Conservation (phyloP, 2,113 vertebrate genomes). For the human (Homo sapiens) region DNA sequence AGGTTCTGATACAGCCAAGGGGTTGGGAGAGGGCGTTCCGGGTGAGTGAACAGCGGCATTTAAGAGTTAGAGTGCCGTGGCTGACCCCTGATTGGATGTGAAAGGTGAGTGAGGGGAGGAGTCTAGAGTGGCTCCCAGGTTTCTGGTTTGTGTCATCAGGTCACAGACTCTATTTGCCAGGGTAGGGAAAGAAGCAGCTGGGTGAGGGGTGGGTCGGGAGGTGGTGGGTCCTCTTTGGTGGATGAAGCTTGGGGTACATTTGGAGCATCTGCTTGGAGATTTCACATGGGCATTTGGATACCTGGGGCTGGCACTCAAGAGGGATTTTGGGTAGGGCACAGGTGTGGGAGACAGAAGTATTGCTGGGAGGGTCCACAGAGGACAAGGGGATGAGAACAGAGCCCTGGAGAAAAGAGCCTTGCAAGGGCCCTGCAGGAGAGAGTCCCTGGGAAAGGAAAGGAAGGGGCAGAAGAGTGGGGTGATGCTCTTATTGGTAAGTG, state of each 20-base stretch:
- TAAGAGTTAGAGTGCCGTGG: fast-evolving
- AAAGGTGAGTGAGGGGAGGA: not conserved
- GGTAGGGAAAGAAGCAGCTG: fast-evolving
- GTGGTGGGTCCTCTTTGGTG: not conserved
- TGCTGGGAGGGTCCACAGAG: not conserved
- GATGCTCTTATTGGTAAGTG: fast-evolving
- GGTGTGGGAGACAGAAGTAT: not conserved
- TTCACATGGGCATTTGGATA: not conserved
- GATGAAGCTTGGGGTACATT: too few relatives aligned
- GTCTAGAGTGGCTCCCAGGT: fast-evolving
- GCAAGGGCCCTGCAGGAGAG: not conserved
- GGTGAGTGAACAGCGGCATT: fast-evolving
- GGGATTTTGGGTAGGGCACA: not conserved
- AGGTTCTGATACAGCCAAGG: fast-evolving
- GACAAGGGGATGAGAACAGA: fast-evolving
- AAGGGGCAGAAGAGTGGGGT: fast-evolving
- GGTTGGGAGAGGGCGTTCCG: fast-evolving
- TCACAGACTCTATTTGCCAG: fast-evolving
- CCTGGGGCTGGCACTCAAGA: not conserved
- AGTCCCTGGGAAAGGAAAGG: not conserved
- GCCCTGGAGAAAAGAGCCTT: fast-evolving
- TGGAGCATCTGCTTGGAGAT: not conserved
- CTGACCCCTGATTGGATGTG: not conserved
- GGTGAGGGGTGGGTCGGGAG: fast-evolving
- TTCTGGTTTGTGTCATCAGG: not conserved